Evolutionary conservation across 2,888 invertebrate genomes (phyloP).

Genomic region (Stenurella melanura): DNA sequence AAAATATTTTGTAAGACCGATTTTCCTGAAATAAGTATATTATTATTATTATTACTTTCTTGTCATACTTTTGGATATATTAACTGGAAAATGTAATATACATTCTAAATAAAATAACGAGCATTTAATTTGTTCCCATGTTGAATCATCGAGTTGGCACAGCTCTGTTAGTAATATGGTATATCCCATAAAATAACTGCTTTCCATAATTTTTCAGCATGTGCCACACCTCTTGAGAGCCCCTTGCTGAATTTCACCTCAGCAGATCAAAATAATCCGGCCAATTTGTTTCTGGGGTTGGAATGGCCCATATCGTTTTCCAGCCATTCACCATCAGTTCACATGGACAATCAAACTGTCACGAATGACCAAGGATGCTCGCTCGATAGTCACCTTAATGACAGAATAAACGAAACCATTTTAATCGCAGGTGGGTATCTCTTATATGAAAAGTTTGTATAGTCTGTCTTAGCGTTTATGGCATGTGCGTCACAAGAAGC

Average conservation of each 20-base stretch:
- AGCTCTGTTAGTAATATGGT: too few species aligned
- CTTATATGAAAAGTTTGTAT: background rate
- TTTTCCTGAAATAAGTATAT: too few species aligned
- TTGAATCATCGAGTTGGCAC: too few species aligned
- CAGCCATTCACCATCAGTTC: conserved; percentile 50
- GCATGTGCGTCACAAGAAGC: too few species aligned
- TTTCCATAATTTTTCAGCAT: conserved; percentile 58
- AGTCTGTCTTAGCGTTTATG: too few species aligned
- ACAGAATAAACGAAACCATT: conserved; percentile 65
- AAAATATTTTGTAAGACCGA: too few species aligned
- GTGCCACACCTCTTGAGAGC: conserved; percentile 66
- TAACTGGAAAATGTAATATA: too few species aligned
- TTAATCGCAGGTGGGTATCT: conserved; percentile 62
- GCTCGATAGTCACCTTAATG: conserved; percentile 50
- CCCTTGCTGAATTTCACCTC: conserved; percentile 66
- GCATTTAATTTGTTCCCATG: too few species aligned
- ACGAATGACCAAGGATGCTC: conserved; percentile 43
- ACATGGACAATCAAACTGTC: conserved; percentile 42
- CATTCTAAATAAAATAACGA: too few species aligned
- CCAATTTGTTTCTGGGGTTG: conserved; percentile 69
- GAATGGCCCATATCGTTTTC: conserved; percentile 69
- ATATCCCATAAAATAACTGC: background rate
- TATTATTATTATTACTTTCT: too few species aligned
- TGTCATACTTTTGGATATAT: too few species aligned
- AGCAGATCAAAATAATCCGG: conserved; percentile 52